Percentiles rank a stretch among this genome's conserved stretches.
Evolutionary conservation across 2,797 vertebrate species (phyloP).

Genomic region (Miichthys miiuy): DNA sequence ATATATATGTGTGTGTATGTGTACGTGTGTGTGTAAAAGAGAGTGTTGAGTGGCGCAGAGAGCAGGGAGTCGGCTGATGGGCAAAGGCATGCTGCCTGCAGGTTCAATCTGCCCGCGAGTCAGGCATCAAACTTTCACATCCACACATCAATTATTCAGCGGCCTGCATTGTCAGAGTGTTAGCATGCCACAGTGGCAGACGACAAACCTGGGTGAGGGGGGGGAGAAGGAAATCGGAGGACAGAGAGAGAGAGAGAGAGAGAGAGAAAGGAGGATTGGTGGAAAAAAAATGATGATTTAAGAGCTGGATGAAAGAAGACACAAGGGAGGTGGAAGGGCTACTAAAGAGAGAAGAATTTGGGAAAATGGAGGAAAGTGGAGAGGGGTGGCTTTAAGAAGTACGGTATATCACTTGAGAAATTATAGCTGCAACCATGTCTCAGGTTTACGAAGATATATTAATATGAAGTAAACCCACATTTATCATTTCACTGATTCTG

Average conservation of each 20-base stretch:
- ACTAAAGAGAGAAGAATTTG: conserved; percentile 1
- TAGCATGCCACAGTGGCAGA: conserved; percentile 79
- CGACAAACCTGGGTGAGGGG: conserved; percentile 68
- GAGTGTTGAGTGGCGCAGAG: conserved; percentile 66
- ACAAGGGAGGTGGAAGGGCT: conserved; percentile 8
- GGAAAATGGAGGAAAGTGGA: background rate
- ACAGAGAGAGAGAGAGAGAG: conserved; percentile 17
- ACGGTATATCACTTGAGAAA: background rate
- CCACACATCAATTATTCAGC: conserved; percentile 86
- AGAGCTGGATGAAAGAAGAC: conserved; percentile 25
- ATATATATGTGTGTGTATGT: conserved; percentile 17
- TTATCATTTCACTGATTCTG: background rate
- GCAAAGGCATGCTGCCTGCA: conserved; percentile 80
- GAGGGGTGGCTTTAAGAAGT: conserved; percentile 6
- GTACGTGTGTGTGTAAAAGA: conserved; percentile 25
- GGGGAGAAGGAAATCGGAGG: conserved; percentile 50
- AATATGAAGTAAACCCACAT: background rate
- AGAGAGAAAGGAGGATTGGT: conserved; percentile 6
- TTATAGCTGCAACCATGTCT: background rate
- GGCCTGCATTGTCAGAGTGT: conserved; percentile 75
- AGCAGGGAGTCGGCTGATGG: conserved; percentile 79
- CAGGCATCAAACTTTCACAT: conserved; percentile 87
- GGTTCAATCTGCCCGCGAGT: conserved; percentile 86
- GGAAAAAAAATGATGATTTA: conserved; percentile 26
- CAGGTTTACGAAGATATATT: background rate